These are phyloP conservation scores for Eurystomus gularis DNA, from an alignment of 2,113 vertebrate species.

Conservation along the genomic window DNA sequence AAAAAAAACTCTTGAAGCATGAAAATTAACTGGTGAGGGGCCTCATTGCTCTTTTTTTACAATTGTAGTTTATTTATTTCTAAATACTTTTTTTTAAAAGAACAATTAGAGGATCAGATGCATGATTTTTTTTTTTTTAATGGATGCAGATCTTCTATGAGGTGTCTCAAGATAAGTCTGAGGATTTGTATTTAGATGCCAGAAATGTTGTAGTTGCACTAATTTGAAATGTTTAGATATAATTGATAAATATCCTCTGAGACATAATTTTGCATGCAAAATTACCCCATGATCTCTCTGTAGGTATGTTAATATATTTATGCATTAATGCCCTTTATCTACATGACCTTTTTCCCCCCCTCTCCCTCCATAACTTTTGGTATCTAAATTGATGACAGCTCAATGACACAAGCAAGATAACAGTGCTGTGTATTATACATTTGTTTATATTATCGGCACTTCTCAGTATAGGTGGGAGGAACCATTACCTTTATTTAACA, in stretches of 20 bases:
- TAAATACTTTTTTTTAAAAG: slow-evolving; percentile 65
- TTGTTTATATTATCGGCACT: slow-evolving; percentile 86
- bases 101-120: slow-evolving; percentile 78
- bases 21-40: slow-evolving; percentile 88
- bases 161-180: slow-evolving; percentile 77
- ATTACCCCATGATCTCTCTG: slow-evolving; percentile 79
- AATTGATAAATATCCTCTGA: slow-evolving; percentile 78
- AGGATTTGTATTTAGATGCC: slow-evolving; percentile 77
- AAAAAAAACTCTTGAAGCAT: slow-evolving; percentile 86
- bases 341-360: slow-evolving; percentile 75
- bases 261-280: slow-evolving; percentile 84
- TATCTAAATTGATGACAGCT: slow-evolving; percentile 83
- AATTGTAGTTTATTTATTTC: slow-evolving; percentile 79
- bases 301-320: slow-evolving; percentile 82
- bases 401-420: slow-evolving; percentile 80
- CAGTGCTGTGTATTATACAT: slow-evolving; percentile 83
- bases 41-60: slow-evolving; percentile 81
- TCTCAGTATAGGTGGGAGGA: slow-evolving; percentile 89
- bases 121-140: slow-evolving; percentile 79
- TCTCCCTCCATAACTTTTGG: slow-evolving; percentile 78
- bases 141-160: slow-evolving; percentile 83
- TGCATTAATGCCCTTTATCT: slow-evolving; percentile 80
- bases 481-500: slow-evolving; percentile 98
- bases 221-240: slow-evolving; percentile 76
- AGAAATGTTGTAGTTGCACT: slow-evolving; percentile 80